These are phyloP conservation scores for Melipona bicolor DNA, from an alignment of 2,888 invertebrate species.

Conservation along the genomic window DNA sequence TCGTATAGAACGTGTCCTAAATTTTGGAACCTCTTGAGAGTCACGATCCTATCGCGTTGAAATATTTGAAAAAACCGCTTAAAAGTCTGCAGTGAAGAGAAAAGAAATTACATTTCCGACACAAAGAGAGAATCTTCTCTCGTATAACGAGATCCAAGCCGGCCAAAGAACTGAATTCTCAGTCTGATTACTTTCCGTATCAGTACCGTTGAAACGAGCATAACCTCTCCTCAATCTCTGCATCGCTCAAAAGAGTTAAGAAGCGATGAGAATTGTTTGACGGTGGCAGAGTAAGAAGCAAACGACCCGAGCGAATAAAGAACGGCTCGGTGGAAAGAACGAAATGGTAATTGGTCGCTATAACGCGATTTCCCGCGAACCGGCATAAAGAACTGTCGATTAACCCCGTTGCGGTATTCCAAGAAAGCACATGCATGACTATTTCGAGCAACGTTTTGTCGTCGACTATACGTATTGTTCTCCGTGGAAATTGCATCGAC, in stretches of 20 bases:
- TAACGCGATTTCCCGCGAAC: constrained; percentile 40
- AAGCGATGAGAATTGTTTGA: background rate
- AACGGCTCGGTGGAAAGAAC: constrained; percentile 29
- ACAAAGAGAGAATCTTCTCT: too few species aligned
- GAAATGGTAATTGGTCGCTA: constrained; percentile 54
- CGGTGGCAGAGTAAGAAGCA: background rate
- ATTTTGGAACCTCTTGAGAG: too few species aligned
- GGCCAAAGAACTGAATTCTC: too few species aligned
- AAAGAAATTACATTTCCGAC: too few species aligned
- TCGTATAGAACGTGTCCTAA: too few species aligned
- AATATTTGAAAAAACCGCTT: too few species aligned
- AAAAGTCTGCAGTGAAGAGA: too few species aligned
- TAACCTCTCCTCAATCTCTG: background rate
- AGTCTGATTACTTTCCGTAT: background rate
- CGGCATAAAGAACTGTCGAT: constrained; percentile 55
- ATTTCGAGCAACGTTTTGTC: background rate
- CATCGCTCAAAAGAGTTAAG: background rate
- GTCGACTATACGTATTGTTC: constrained; percentile 47
- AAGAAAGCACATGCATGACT: constrained; percentile 38
- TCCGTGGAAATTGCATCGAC: constrained; percentile 31
- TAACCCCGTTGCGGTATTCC: constrained; percentile 54
- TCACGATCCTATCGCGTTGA: too few species aligned
- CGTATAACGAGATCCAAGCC: too few species aligned
- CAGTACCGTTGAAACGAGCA: background rate
- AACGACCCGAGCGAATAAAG: background rate